Conservation (phyloP, 2,113 vertebrate genomes). For the Toxotes jaculatrix region DNA sequence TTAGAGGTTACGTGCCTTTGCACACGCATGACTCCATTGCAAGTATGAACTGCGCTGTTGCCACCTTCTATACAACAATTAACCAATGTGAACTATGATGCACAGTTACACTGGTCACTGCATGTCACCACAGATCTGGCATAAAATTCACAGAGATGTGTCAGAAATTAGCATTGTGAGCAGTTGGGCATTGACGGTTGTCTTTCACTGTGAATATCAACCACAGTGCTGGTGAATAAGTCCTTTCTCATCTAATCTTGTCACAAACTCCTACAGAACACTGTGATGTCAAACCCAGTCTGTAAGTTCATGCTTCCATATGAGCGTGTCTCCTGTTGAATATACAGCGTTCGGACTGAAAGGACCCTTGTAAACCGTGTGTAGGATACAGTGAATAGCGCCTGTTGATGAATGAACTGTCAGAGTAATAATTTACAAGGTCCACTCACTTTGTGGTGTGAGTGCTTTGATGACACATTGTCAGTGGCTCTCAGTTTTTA, state of each 20-base stretch:
- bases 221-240: conserved; percentile 71
- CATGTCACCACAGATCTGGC: conserved; percentile 63
- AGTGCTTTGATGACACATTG: conserved; percentile 24
- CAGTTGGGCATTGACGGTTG: conserved; percentile 82
- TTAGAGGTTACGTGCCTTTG: neutral
- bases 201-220: conserved; percentile 85
- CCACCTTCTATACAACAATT: conserved; percentile 31
- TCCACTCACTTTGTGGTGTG: conserved; percentile 2
- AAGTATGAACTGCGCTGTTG: conserved; percentile 11
- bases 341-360: conserved; percentile 5
- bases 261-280: conserved; percentile 76
- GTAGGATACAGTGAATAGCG: neutral
- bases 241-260: conserved; percentile 77
- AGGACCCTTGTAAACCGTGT: neutral
- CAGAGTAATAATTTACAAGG: neutral
- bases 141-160: conserved; percentile 67
- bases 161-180: conserved; percentile 81
- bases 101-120: conserved; percentile 63
- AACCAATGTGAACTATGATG: conserved; percentile 66
- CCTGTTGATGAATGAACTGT: neutral
- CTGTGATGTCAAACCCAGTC: conserved; percentile 73
- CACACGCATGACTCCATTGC: conserved; percentile 10
- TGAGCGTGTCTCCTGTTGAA: conserved; percentile 25
- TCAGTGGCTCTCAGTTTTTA: neutral
- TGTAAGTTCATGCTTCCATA: conserved; percentile 38